Evolutionary conservation across 2,797 vertebrate genomes (phyloP), one percentile per base, ranked within the genome.

Genomic region (Rhynchonycteris naso): DNA sequence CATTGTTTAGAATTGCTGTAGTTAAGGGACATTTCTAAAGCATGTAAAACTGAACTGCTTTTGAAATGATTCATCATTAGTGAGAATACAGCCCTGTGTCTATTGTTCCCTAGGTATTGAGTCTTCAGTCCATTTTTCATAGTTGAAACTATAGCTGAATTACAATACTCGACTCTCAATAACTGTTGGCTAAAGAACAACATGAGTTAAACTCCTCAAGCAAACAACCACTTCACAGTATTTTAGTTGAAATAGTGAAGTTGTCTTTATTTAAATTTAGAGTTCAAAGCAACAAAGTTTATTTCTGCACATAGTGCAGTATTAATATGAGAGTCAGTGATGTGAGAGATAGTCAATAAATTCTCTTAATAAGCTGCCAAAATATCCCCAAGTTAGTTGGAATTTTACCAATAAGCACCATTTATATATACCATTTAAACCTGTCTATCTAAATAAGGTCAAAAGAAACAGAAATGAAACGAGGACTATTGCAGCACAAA

Each of bases 321-420:
- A 30, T 78, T 92, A 63, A 38, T 72, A 43, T 0, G 68, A 84
- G 47, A 93, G 21, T 86, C 33, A 79, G 28, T 82, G 93, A 79
- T 91, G 11, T 87, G 30, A 81, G 4, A 78, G 21, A 87, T 4
- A 59, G 7, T 75, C 38, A 91, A 78, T 93, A 88, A 58, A 80
- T 80, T 24, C 30, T 76, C 82, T 80, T 92, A 78, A 35, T 68
- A 88, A 24, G 69, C 6, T 91, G 84, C 11, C 50, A 33, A n/a
- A 86, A 83, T 12, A 78, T 66, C 13, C 24, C 63, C 47, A 81
- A 89, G 52, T 30, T 89, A 69, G 5, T 15, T 89, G 43, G 47
- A 93, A 84, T 58, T 87, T 86, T 92, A 96, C 30, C 65, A 92
- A 47, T 38, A 78, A 76, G 24, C 2, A 65, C 16, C 79, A 61